Percentiles rank a stretch among this genome's conserved stretches.
These are phyloP conservation scores for Semibalanus balanoides DNA, from an alignment of 1,140 invertebrate genomes.

Conservation along the genomic window DNA sequence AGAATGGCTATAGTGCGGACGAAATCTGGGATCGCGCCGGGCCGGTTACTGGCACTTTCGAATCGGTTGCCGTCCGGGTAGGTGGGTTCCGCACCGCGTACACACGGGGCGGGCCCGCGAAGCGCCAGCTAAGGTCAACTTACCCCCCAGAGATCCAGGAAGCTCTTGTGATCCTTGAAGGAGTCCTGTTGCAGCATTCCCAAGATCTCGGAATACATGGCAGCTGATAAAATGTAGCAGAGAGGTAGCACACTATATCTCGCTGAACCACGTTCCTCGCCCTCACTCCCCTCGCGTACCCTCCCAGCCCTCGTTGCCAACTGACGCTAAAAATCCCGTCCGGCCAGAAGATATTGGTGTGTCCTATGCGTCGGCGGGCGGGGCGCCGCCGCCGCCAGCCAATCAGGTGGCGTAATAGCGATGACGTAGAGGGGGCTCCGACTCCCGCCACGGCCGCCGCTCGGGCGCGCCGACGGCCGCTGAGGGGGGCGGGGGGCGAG, in stretches of 20 bases:
- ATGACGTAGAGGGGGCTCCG: neutral
- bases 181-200: slow-evolving; percentile 3
- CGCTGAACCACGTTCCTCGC: neutral
- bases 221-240: neutral
- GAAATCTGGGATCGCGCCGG: neutral
- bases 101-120: no score
- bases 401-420: neutral
- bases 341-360: neutral
- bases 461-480: no score
- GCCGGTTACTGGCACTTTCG: neutral
- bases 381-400: neutral
- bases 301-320: neutral
- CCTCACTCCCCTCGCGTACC: neutral
- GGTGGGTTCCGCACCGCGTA: neutral
- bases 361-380: neutral
- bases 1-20: slow-evolving; percentile 1
- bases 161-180: neutral
- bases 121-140: neutral
- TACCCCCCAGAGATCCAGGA: neutral
- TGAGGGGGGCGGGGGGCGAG: no score
- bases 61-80: neutral
- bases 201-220: slow-evolving; percentile 3
- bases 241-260: neutral
- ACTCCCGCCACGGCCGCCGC: no score
- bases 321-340: neutral